Percentiles rank a stretch among this genome's conserved stretches.
Conservation (phyloP, 2,113 vertebrate species). For the Corvus cornix region DNA sequence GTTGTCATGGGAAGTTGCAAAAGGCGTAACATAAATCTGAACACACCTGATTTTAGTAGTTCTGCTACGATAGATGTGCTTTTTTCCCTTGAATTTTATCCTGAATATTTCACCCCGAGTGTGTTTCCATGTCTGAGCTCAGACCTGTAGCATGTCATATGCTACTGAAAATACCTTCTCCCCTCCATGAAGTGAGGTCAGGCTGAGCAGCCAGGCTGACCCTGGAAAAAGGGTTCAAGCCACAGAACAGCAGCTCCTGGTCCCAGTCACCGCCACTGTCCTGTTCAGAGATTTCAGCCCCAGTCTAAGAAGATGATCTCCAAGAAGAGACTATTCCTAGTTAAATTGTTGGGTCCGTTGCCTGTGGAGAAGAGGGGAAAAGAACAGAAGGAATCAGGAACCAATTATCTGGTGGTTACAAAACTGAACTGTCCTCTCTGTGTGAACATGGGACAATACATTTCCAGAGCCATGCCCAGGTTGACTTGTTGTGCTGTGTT, state of each 20-base stretch:
- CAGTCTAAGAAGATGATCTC: background rate
- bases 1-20: background rate
- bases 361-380: background rate
- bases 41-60: background rate
- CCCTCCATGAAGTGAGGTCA: background rate
- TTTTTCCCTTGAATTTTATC: background rate
- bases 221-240: background rate
- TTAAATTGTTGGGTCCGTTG: background rate
- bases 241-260: background rate
- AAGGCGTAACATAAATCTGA: background rate
- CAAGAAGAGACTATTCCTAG: background rate
- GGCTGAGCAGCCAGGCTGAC: background rate
- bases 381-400: background rate
- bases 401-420: background rate
- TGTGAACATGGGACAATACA: background rate
- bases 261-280: background rate
- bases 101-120: background rate
- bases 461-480: background rate
- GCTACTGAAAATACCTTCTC: background rate
- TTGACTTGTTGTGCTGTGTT: rapidly evolving
- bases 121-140: background rate
- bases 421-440: background rate
- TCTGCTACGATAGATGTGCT: background rate
- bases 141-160: background rate
- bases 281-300: background rate